Conservation (phyloP, 2,888 invertebrate species). For the Stramonita haemastoma region DNA sequence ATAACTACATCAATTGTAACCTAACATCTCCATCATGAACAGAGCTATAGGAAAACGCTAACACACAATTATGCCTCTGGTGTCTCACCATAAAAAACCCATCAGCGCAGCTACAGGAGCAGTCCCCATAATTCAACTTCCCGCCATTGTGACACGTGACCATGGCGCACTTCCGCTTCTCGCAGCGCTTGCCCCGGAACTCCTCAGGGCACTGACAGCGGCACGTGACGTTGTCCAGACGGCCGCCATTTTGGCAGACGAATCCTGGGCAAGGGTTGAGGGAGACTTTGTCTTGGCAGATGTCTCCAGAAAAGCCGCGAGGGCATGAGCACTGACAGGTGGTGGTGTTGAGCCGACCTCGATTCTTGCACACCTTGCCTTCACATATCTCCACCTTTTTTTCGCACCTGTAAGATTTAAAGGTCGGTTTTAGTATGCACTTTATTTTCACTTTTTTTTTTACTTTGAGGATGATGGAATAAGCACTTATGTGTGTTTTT, state of each 20-base stretch:
- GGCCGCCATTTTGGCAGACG: constrained; percentile 55
- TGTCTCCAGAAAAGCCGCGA: constrained; percentile 55
- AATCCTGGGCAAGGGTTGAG: not conserved
- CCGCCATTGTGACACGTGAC: constrained; percentile 24
- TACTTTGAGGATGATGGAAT: too few relatives aligned
- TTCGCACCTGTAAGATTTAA: not conserved
- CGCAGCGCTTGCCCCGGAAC: constrained; percentile 9
- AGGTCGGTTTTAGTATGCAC: too few relatives aligned
- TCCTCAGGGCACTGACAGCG: constrained; percentile 54
- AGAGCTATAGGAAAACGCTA: too few relatives aligned
- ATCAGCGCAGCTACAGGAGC: not conserved
- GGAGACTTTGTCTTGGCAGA: constrained; percentile 45
- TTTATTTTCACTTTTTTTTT: too few relatives aligned
- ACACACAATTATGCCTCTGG: not conserved
- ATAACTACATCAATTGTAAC: too few relatives aligned
- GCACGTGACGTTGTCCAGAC: constrained; percentile 56
- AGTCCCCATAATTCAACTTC: not conserved
- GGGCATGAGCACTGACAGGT: constrained; percentile 60
- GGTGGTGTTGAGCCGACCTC: constrained; percentile 57
- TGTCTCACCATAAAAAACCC: not conserved
- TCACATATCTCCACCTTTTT: constrained; percentile 47
- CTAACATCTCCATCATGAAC: too few relatives aligned
- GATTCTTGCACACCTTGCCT: constrained; percentile 60
- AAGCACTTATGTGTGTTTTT: too few relatives aligned
- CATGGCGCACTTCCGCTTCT: not conserved